Base-by-base conservation (phyloP, 2,797 vertebrate genomes). In the Scomberomorus guttatus region DNA sequence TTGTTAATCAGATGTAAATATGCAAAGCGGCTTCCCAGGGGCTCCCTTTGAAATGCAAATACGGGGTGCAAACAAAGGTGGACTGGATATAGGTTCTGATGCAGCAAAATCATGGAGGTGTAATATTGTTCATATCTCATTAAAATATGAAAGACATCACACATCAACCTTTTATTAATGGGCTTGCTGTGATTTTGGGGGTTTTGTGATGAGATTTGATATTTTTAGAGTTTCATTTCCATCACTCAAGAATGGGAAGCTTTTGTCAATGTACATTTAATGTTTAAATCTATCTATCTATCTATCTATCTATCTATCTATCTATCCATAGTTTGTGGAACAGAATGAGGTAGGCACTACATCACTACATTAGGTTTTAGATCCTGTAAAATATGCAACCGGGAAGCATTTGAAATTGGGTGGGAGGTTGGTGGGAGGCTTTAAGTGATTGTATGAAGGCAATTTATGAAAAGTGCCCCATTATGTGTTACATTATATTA, bases 21-120 rank as follows among this genome's bases (percentile, higher is more conserved):
- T 95, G 94, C 95, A 95, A 93, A 93, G 86, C 89, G 79, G 82
- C 83, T 84, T 94, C 94, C 92, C 91, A 57, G 79, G 89, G 92
- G 90, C 90, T 90, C 77, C 88, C 93, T 95, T 95, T 96, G 94
- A 95, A 95, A 96, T 96, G 94, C 94, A 94, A 96, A 96, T 95
- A 83, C 57, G 4, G 88, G 85, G 79, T 90, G 92, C 92, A 95
- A 95, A 95, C 92, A 95, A 94, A 95, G 93, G 93, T 95, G 84
- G 86, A 75, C 79, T 81, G 89, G 90, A 85, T 91, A 81, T 88
- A 90, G 87, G 89, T 91, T 94, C 90, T 95, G 89, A 95, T 94
- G 89, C 91, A 89, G 90, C 89, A 91, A 81, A 94, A 95, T 90
- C 86, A 86, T 64, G 71, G 85, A 91, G 87, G 90, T 89, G 83